These are phyloP conservation scores for Dendroctonus ponderosae DNA, from an alignment of 1,140 invertebrate species.

Conservation along the genomic window DNA sequence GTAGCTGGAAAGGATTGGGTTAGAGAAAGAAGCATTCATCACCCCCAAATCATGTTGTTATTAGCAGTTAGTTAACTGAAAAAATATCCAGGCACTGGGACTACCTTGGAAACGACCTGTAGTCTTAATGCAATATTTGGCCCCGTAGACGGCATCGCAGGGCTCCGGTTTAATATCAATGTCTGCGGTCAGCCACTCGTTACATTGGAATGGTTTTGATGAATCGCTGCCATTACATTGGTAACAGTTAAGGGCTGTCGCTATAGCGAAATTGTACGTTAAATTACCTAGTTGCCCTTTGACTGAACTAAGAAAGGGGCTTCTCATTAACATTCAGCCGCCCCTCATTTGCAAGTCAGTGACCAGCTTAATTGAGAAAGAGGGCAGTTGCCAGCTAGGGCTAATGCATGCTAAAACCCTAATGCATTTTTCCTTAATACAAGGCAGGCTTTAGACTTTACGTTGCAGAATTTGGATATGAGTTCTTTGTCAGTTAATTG, in stretches of 20 bases:
- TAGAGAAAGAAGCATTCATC: no score
- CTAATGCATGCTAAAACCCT: no score
- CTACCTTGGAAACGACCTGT: conserved; percentile 91
- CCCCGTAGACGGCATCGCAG: conserved; percentile 78
- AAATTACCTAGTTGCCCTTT: not conserved
- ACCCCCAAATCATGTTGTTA: no score
- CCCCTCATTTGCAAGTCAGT: no score
- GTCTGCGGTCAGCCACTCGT: conserved; percentile 76
- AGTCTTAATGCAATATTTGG: conserved; percentile 90
- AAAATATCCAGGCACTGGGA: not conserved
- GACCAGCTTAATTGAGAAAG: no score
- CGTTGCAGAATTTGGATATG: not conserved
- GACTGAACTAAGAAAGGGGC: no score
- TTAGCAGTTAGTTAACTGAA: not conserved
- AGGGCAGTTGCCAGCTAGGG: no score
- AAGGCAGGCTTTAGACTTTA: no score
- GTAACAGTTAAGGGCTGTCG: conserved; percentile 75
- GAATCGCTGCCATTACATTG: conserved; percentile 84
- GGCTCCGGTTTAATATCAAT: conserved; percentile 65
- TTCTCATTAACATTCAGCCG: no score
- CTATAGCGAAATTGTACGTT: conserved; percentile 51
- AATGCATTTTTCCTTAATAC: no score
- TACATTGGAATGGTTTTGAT: conserved; percentile 79
- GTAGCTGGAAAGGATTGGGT: no score
- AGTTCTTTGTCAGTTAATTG: not conserved